Conservation (phyloP, 2,888 invertebrate genomes). For the Nyleta sp. region DNA sequence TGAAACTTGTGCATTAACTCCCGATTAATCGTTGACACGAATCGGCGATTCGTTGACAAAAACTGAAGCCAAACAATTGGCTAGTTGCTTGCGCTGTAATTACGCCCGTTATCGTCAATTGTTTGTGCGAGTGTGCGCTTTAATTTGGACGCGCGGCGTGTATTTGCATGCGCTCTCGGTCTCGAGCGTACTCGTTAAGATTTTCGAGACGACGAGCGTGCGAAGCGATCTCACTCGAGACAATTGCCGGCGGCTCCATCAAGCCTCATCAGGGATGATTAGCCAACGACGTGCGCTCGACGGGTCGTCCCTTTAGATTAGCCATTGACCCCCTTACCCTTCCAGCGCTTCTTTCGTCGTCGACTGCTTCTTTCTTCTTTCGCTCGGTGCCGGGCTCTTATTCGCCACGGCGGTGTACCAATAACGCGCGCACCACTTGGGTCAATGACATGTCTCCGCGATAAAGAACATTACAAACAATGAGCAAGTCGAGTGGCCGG, state of each 20-base stretch:
- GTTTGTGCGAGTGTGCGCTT: conserved; percentile 1
- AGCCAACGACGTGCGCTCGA: conserved; percentile 70
- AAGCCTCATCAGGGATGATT: conserved; percentile 76
- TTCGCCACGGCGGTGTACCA: conserved; percentile 57
- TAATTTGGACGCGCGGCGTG: conserved; percentile 24
- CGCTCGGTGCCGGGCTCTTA: conserved; percentile 42
- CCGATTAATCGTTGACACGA: not conserved
- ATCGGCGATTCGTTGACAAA: not conserved
- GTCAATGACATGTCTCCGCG: conserved; percentile 69
- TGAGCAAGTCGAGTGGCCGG: conserved; percentile 34
- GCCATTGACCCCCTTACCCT: conserved; percentile 71
- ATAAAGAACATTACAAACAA: conserved; percentile 57
- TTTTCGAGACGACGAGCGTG: conserved; percentile 69
- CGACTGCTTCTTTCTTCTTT: conserved; percentile 49
- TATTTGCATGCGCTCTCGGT: conserved; percentile 49
- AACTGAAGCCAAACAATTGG: not conserved
- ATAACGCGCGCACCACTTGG: conserved; percentile 68
- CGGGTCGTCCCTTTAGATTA: conserved; percentile 70
- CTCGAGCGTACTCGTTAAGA: conserved; percentile 54
- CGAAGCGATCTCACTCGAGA: conserved; percentile 75
- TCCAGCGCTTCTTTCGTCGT: conserved; percentile 55
- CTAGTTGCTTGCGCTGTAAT: not conserved
- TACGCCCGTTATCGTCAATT: too few species aligned
- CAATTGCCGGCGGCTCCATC: conserved; percentile 74
- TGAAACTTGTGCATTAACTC: too few species aligned